Evolutionary conservation across 2,888 invertebrate species (phyloP).

Genomic region (Aplocera efformata): DNA sequence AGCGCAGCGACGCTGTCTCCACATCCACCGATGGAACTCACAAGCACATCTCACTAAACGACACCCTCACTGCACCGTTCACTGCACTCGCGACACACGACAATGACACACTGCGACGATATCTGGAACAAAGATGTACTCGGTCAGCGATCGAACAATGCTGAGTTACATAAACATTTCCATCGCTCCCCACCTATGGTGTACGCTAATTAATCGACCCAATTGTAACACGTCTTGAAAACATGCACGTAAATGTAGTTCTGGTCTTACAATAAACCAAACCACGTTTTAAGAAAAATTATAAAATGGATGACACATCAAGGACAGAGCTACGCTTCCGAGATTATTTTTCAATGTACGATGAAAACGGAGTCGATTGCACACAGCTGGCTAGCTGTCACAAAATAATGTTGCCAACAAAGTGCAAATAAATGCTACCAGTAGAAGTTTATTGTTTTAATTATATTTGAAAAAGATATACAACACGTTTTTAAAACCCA

Average conservation of each 20-base stretch:
- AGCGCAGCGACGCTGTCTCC: slow-evolving; percentile 61
- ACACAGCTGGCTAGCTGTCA: slow-evolving; percentile 76
- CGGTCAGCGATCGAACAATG: slow-evolving; percentile 64
- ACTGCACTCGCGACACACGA: slow-evolving; percentile 18
- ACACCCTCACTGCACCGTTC: slow-evolving; percentile 35
- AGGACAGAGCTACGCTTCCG: slow-evolving; percentile 64
- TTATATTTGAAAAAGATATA: too few relatives aligned
- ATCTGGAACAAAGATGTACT: slow-evolving; percentile 74
- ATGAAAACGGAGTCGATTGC: slow-evolving; percentile 23
- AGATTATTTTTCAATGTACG: slow-evolving; percentile 67
- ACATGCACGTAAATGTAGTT: slow-evolving; percentile 19
- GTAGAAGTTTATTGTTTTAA: slow-evolving; percentile 1
- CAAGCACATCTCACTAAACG: slow-evolving; percentile 41
- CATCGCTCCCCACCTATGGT: slow-evolving; percentile 53
- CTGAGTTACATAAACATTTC: slow-evolving; percentile 77
- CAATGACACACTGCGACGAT: slow-evolving; percentile 51
- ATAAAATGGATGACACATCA: slow-evolving; percentile 76
- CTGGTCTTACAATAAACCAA: slow-evolving; percentile 34
- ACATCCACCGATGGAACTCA: slow-evolving; percentile 57
- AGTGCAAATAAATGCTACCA: slow-evolving; percentile 35
- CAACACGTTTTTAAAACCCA: too few relatives aligned
- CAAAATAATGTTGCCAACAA: slow-evolving; percentile 57
- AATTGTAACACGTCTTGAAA: slow-evolving; percentile 15
- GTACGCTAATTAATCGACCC: slow-evolving; percentile 14
- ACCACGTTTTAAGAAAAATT: slow-evolving; percentile 61